These are phyloP conservation scores for Nebria brevicollis DNA, from an alignment of 2,888 invertebrate genomes.

Conservation along the genomic window DNA sequence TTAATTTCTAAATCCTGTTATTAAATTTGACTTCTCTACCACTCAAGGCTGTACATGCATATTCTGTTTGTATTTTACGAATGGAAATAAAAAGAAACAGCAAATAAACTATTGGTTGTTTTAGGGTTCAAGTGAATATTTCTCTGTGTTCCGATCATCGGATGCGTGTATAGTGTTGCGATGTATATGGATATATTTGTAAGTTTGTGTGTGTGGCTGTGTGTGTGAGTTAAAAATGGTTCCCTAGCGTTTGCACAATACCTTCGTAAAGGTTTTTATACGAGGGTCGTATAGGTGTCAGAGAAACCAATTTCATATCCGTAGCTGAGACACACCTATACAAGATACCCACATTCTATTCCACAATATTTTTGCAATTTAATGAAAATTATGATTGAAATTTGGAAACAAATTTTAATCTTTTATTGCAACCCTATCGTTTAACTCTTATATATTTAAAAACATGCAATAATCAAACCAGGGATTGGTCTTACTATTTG, in stretches of 20 bases:
- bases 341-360: background rate
- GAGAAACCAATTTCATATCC: slow-evolving; percentile 19
- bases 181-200: background rate
- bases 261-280: slow-evolving; percentile 3
- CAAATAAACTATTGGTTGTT: no score
- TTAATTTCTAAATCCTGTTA: no score
- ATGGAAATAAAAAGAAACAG: no score
- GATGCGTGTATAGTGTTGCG: background rate
- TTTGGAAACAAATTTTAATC: background rate
- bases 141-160: background rate
- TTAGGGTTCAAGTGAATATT: no score
- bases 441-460: no score
- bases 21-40: no score
- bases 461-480: no score
- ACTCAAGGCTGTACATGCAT: no score
- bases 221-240: slow-evolving; percentile 5
- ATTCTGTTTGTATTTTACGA: no score
- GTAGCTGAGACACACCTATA: background rate
- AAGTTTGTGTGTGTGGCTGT: slow-evolving; percentile 3
- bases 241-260: background rate
- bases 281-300: slow-evolving; percentile 12
- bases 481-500: no score
- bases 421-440: background rate
- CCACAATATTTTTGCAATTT: background rate
- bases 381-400: background rate